Conservation (phyloP, 2,888 invertebrate genomes). For the Matsumyia berberina region DNA sequence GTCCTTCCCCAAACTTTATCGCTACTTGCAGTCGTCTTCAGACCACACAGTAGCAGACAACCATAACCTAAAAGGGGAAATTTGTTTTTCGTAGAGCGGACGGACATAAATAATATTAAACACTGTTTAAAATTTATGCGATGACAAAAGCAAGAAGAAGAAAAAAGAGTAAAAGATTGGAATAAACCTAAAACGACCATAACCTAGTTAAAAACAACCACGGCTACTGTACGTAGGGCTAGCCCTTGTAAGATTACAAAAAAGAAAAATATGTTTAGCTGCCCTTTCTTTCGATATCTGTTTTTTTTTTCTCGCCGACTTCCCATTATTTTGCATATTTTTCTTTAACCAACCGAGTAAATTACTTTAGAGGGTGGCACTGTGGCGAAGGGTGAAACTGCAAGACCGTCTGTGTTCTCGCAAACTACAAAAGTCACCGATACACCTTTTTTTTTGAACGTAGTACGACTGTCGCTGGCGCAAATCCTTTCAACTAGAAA, state of each 20-base stretch:
- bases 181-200: conserved; percentile 65
- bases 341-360: conserved; percentile 42
- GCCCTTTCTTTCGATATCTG: conserved; percentile 12
- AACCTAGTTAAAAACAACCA: conserved; percentile 63
- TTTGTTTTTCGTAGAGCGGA: conserved; percentile 35
- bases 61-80: conserved; percentile 3
- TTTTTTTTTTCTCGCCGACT: conserved; percentile 29
- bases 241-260: conserved; percentile 13
- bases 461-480: conserved; percentile 47
- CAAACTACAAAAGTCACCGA: conserved; percentile 72
- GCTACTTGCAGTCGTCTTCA: conserved; percentile 67
- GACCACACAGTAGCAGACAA: neutral
- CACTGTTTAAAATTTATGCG: conserved; percentile 77
- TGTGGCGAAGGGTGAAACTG: conserved; percentile 50
- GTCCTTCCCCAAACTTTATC: conserved; percentile 60
- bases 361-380: conserved; percentile 50
- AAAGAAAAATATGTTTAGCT: conserved; percentile 22
- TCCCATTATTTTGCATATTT: conserved; percentile 63
- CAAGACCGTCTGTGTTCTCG: conserved; percentile 57
- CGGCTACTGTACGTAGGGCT: neutral
- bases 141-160: conserved; percentile 68
- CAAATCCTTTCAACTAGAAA: conserved; percentile 70
- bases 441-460: conserved; percentile 41
- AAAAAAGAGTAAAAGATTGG: conserved; percentile 60
- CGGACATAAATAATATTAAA: conserved; percentile 73